phyloP scores from a whole-genome alignment of 1,140 invertebrate species.

The Colletes latitarsis region DNA sequence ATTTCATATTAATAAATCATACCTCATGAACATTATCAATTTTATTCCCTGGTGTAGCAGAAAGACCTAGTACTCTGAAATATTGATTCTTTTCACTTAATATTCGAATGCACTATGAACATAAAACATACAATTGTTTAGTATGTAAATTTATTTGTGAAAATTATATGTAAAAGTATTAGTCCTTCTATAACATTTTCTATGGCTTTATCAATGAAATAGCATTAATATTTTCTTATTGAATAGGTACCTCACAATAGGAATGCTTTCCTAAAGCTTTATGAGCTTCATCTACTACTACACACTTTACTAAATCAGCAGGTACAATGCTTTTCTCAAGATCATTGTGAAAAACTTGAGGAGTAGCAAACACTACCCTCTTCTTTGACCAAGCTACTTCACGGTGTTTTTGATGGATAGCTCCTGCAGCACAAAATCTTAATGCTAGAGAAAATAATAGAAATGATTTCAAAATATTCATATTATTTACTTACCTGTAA shows the following conservation, averaged over 20 bases:
- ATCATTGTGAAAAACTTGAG: constrained; percentile 96
- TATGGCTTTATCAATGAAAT: constrained; percentile 4
- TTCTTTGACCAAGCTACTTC: constrained; percentile 88
- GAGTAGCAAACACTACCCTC: constrained; percentile 96
- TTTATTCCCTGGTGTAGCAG: constrained; percentile 96
- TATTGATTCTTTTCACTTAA: constrained; percentile 84
- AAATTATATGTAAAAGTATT: too few species aligned
- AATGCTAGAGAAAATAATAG: constrained; percentile 12
- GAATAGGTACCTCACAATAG: constrained; percentile 91
- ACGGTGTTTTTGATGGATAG: constrained; percentile 78
- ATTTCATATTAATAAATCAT: constrained; percentile 47
- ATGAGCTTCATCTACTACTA: constrained; percentile 98
- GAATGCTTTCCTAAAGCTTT: constrained; percentile 94
- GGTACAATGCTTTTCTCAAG: constrained; percentile 87
- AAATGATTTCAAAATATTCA: background rate
- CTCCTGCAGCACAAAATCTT: constrained; percentile 62
- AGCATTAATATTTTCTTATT: too few species aligned
- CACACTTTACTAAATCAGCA: constrained; percentile 86
- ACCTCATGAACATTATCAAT: constrained; percentile 90
- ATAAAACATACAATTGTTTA: constrained; percentile 41
- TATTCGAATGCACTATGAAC: constrained; percentile 84
- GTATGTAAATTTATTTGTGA: background rate
- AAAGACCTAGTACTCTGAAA: constrained; percentile 94
- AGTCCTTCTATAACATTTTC: background rate
- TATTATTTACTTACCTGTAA: constrained; percentile 86